Percentiles rank a stretch among this genome's conserved stretches.
Evolutionary conservation across 1,140 invertebrate genomes (phyloP).

Genomic region (Tetramorium parvispinum): DNA sequence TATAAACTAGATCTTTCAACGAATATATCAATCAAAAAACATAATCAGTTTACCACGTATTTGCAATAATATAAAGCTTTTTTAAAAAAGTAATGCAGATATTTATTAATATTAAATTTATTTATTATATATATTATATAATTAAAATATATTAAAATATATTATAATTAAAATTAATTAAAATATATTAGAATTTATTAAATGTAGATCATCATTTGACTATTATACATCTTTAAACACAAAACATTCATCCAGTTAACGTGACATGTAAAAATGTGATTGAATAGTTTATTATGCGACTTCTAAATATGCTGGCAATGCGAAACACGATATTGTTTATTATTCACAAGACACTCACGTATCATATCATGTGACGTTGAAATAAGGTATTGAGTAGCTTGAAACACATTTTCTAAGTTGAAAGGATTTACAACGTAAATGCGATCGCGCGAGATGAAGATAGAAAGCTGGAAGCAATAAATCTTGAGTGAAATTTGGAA

Average conservation of each 20-base stretch:
- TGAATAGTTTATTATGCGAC: constrained; percentile 18
- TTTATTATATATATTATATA: no score
- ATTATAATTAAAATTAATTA: no score
- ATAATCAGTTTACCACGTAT: no score
- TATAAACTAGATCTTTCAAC: no score
- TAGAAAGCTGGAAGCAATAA: constrained; percentile 33
- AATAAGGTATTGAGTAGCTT: background rate
- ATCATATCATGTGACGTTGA: background rate
- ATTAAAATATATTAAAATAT: no score
- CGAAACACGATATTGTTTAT: background rate
- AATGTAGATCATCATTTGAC: no score
- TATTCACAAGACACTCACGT: background rate
- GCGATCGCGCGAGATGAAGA: background rate
- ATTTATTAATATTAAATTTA: no score
- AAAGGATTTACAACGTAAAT: background rate
- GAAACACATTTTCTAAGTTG: constrained; percentile 5
- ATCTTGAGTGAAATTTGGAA: constrained; percentile 48
- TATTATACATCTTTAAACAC: no score
- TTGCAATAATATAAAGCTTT: no score
- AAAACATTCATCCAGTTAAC: background rate
- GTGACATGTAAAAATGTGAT: background rate
- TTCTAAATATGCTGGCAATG: background rate
- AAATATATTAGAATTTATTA: no score
- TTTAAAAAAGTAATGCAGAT: no score
- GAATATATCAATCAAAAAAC: no score